Percentiles rank a stretch among this genome's conserved stretches.
These are phyloP conservation scores for Zaprionus gabonicus DNA, from an alignment of 1,140 invertebrate genomes.

Conservation along the genomic window DNA sequence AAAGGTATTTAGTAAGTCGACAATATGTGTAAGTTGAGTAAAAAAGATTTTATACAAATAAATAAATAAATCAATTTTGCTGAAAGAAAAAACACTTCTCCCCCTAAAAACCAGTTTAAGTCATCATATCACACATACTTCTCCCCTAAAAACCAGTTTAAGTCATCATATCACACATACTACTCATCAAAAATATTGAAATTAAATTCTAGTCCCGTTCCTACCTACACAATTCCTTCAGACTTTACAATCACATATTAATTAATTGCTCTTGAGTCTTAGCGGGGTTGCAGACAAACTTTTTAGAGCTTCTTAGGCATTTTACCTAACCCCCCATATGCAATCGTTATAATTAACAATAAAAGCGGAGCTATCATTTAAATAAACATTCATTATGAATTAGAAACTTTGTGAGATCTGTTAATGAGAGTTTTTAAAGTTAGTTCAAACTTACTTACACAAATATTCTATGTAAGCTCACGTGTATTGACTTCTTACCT, in stretches of 20 bases:
- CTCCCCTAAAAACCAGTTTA: not conserved
- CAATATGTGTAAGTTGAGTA: too few species aligned
- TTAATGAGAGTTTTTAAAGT: not conserved
- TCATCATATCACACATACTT: too few species aligned
- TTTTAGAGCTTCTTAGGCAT: not conserved
- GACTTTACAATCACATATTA: not conserved
- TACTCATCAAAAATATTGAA: not conserved
- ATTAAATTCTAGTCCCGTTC: not conserved
- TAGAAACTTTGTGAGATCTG: not conserved
- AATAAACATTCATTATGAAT: not conserved
- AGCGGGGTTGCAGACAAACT: not conserved
- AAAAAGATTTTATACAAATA: too few species aligned
- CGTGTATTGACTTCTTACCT: slow-evolving; percentile 86
- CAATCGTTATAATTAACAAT: slow-evolving; percentile 3
- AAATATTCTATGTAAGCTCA: too few species aligned
- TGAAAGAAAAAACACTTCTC: not conserved
- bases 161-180: too few species aligned
- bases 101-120: too few species aligned
- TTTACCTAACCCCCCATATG: not conserved
- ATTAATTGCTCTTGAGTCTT: not conserved
- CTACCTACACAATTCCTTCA: not conserved
- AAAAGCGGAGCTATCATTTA: not conserved
- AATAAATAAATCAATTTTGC: too few species aligned
- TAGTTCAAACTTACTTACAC: not conserved
- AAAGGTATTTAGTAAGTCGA: too few species aligned